phyloP scores from a whole-genome alignment of 2,888 invertebrate species.

The Harpalus rubripes region DNA sequence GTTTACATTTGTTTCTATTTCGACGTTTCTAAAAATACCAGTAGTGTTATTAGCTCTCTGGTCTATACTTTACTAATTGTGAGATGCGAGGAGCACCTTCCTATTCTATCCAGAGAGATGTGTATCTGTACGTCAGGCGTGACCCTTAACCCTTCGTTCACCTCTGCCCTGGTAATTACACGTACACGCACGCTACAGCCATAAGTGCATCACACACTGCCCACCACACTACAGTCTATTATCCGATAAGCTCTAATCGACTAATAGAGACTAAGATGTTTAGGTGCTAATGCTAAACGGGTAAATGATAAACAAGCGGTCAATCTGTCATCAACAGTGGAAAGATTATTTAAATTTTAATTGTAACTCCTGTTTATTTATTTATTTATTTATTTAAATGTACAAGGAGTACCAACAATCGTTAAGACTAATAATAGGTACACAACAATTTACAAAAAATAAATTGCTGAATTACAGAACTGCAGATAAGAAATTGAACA shows the following conservation, averaged over 20 bases:
- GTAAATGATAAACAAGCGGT: background rate
- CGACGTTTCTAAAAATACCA: background rate
- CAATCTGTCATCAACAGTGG: no score
- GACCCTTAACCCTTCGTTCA: background rate
- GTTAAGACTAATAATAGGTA: no score
- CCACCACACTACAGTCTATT: background rate
- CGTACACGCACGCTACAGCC: background rate
- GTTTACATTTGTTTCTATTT: constrained; percentile 3
- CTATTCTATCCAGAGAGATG: no score
- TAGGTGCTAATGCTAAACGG: background rate
- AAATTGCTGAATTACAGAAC: no score
- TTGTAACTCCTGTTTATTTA: no score
- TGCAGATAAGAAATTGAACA: no score
- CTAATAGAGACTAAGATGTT: background rate
- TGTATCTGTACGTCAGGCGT: background rate
- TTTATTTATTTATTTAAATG: no score
- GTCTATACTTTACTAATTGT: no score
- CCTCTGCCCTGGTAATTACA: background rate
- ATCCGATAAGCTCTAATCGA: background rate
- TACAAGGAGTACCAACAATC: no score
- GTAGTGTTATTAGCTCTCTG: background rate
- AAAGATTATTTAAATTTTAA: no score
- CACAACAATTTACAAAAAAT: no score
- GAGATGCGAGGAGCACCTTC: no score
- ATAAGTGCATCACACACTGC: background rate